A percentile compares a stretch with the other conserved stretches of the same genome.
phyloP scores from a whole-genome alignment of 2,113 vertebrate species.

The Festucalex cinctus region DNA sequence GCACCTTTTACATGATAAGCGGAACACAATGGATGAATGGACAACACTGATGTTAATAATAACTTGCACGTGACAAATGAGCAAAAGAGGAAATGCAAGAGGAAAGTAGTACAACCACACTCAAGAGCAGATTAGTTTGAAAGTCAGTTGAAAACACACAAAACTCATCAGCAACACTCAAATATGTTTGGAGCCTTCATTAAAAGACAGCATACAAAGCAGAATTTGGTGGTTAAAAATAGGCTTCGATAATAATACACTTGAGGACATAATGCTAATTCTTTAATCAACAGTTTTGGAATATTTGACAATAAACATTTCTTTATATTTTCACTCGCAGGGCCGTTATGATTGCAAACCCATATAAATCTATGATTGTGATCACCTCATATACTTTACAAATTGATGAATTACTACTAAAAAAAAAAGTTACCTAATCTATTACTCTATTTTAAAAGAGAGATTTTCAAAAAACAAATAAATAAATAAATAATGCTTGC shows the following conservation, averaged over 20 bases:
- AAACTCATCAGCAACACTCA: neutral
- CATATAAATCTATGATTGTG: no score
- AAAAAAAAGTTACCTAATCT: no score
- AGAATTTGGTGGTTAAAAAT: conserved; percentile 14
- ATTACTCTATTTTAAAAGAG: no score
- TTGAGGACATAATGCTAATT: neutral
- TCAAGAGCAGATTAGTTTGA: conserved; percentile 1
- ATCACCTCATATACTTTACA: no score
- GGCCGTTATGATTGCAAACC: no score
- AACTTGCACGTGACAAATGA: conserved; percentile 4
- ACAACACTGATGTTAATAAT: neutral
- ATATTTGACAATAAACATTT: neutral
- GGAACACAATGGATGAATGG: neutral
- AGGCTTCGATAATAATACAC: neutral
- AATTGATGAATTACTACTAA: no score
- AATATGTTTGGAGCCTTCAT: neutral
- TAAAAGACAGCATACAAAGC: conserved; percentile 6
- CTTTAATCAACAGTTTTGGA: neutral
- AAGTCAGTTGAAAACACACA: conserved; percentile 1
- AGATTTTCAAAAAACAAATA: no score
- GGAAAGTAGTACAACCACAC: neutral
- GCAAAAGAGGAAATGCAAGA: neutral
- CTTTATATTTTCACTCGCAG: no score
- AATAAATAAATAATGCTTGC: no score
- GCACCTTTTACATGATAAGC: neutral